Base-by-base conservation (phyloP, 2,888 invertebrate genomes). In the Glaucopsyche alexis region DNA sequence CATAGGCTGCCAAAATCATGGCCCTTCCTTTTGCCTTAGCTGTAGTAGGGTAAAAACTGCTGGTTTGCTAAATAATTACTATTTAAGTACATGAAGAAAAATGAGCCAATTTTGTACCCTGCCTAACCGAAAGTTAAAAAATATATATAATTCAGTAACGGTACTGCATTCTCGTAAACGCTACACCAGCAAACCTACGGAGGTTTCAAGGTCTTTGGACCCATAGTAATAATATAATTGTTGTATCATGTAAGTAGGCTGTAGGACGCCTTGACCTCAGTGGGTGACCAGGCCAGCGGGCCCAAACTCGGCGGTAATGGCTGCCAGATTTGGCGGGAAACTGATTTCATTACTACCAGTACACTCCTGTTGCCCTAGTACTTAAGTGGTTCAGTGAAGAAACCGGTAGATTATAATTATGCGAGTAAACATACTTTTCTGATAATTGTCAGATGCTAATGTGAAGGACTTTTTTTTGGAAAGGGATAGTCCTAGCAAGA, bases 251-350 rank as follows among this genome's bases (percentile, higher is more conserved):
- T 60, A 60, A 29, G 29, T 60, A 2, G 60, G 29, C 29, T 55
- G 19, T 16, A 14, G 19, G 47, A 13, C 69, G 49, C 69, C 69
- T 69, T 69, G 69, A 69, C 69, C 69, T 13, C 69, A 69, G 47
- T 69, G 29, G 69, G 69, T 69, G 45, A 47, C 45, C 29, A 16
- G 69, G 47, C 29, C 69, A 65, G 29, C 40, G 9, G 64, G 16
- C 14, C 49, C 47, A 49, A 69, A 69, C 69, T 29, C 3, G 49
- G 11, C 69, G 11, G 47, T 69, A 47, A 69, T 47, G 69, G 47
- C 29, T 49, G 13, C 69, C 69, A 13, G 69, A 49, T 69, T 69
- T 69, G 69, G 69, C n/a, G 69, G 69, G 69, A 69, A 69, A 69
- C 69, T 47, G 69, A 19, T 29, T 69, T 9, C 19, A 69, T 69